These are phyloP conservation scores for Anisognathus igniventris DNA, from an alignment of 2,797 vertebrate species.

Conservation along the genomic window DNA sequence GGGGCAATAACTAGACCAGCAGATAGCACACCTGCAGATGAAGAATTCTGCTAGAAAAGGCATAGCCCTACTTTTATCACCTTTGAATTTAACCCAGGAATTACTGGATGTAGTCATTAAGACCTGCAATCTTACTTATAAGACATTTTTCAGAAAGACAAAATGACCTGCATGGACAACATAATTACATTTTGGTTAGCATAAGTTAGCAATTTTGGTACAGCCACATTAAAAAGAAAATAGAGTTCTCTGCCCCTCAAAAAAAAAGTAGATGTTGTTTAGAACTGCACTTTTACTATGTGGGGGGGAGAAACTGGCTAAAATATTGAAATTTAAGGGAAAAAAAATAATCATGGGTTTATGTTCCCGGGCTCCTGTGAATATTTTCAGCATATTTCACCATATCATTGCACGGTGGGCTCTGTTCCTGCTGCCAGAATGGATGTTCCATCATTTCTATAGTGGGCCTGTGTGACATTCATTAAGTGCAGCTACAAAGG, in stretches of 20 bases:
- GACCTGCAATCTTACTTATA: neutral
- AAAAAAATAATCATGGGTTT: slow-evolving; percentile 61
- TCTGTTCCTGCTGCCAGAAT: slow-evolving; percentile 49
- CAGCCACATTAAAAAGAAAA: slow-evolving; percentile 26
- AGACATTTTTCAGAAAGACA: slow-evolving; percentile 28
- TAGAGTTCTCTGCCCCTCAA: neutral
- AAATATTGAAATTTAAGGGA: slow-evolving; percentile 49
- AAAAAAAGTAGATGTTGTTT: neutral
- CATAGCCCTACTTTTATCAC: neutral
- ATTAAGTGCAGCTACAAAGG: slow-evolving; percentile 72
- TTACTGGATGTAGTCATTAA: neutral
- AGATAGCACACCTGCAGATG: fast-evolving
- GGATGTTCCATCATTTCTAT: slow-evolving; percentile 72
- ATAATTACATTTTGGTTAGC: slow-evolving; percentile 1
- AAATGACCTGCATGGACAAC: neutral
- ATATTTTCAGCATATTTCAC: slow-evolving; percentile 71
- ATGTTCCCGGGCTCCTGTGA: slow-evolving; percentile 33
- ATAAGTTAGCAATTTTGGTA: slow-evolving; percentile 3
- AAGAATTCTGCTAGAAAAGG: neutral
- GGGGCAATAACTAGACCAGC: neutral
- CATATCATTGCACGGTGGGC: slow-evolving; percentile 58
- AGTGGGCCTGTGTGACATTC: slow-evolving; percentile 69
- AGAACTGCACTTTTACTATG: neutral
- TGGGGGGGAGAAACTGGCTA: neutral
- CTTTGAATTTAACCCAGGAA: neutral